phyloP scores from a whole-genome alignment of 2,797 vertebrate genomes.

The Tolypeutes matacus region DNA sequence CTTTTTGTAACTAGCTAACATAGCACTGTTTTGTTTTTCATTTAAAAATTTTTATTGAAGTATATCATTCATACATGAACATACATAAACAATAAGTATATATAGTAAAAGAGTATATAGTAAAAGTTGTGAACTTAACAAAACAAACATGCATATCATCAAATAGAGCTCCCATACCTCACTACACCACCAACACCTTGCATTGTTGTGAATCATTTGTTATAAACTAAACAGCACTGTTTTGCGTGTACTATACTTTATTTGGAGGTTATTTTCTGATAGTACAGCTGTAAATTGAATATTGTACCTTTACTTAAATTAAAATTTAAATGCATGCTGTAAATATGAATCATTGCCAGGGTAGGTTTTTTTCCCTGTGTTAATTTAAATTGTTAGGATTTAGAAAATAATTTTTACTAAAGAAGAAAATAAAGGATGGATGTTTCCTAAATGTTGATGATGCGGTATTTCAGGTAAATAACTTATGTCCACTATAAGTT shows the following conservation, averaged over 20 bases:
- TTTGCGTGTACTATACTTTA: slow-evolving; percentile 27
- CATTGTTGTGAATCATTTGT: too few relatives aligned
- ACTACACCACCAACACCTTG: too few relatives aligned
- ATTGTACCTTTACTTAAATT: slow-evolving; percentile 42
- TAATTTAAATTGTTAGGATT: slow-evolving; percentile 31
- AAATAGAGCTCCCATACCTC: too few relatives aligned
- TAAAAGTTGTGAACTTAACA: too few relatives aligned
- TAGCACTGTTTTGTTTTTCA: slow-evolving; percentile 8
- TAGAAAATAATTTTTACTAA: slow-evolving; percentile 64
- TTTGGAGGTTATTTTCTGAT: slow-evolving; percentile 52
- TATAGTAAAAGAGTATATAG: too few relatives aligned
- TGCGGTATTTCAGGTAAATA: slow-evolving; percentile 55
- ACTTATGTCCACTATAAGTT: background rate
- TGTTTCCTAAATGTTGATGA: slow-evolving; percentile 57
- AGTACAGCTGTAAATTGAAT: slow-evolving; percentile 13
- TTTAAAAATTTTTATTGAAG: too few relatives aligned
- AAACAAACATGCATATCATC: too few relatives aligned
- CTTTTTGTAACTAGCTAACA: background rate
- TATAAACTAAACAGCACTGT: background rate
- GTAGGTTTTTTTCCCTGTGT: background rate
- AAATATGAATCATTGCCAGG: slow-evolving; percentile 34
- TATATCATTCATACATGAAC: too few relatives aligned
- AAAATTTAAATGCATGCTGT: slow-evolving; percentile 50
- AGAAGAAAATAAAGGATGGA: slow-evolving; percentile 44
- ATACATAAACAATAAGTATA: too few relatives aligned